These are phyloP conservation scores for Sciurus vulgaris DNA, from an alignment of 2,797 vertebrate genomes.

Conservation along the genomic window DNA sequence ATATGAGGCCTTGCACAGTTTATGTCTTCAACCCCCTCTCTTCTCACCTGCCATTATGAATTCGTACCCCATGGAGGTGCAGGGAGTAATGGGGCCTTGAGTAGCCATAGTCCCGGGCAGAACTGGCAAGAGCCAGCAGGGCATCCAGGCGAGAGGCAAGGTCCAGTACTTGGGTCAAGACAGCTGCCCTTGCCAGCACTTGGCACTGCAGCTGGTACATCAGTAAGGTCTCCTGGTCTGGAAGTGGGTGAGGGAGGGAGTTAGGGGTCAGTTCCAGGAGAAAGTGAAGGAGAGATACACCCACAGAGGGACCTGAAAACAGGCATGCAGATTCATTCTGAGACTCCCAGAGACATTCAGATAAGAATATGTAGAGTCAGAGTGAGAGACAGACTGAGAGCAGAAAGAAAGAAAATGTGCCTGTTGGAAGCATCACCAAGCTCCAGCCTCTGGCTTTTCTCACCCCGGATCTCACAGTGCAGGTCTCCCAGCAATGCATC, in stretches of 20 bases:
- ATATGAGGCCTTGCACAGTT: not conserved
- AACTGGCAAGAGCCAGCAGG: constrained; percentile 93
- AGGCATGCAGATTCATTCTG: not conserved
- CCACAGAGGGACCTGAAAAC: not conserved
- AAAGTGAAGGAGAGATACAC: not conserved
- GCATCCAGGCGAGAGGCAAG: constrained; percentile 95
- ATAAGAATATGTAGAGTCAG: not conserved
- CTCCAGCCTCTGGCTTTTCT: constrained; percentile 67
- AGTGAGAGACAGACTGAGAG: not conserved
- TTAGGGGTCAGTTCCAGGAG: constrained; percentile 21
- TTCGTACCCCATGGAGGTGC: constrained; percentile 88
- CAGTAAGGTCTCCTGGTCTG: constrained; percentile 94
- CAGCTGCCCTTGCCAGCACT: constrained; percentile 91
- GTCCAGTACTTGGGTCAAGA: constrained; percentile 92
- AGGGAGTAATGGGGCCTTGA: constrained; percentile 91
- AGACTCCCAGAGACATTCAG: not conserved
- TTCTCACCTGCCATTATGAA: constrained; percentile 93
- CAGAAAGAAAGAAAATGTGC: not conserved
- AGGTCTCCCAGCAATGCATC: constrained; percentile 96
- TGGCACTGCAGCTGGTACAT: constrained; percentile 95
- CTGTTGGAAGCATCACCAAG: not conserved
- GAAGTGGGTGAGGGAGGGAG: not conserved
- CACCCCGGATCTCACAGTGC: constrained; percentile 96
- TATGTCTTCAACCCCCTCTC: not conserved
- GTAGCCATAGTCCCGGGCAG: constrained; percentile 95